Percentiles rank a stretch among this genome's conserved stretches.
phyloP scores from a whole-genome alignment of 2,888 invertebrate genomes.

The Erannis defoliaria region DNA sequence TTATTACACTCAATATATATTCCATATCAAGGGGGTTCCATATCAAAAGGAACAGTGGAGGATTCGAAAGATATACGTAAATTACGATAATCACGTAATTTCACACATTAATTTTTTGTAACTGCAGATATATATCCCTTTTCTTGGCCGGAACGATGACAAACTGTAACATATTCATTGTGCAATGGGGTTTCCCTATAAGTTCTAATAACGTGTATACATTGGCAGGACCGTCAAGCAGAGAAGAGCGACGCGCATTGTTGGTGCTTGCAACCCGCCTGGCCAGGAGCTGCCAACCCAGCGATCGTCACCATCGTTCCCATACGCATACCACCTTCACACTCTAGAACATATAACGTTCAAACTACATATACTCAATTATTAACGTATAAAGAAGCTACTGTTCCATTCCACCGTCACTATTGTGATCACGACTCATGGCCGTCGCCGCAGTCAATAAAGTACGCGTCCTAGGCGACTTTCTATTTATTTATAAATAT shows the following conservation, averaged over 20 bases:
- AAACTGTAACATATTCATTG: no score
- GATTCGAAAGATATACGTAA: no score
- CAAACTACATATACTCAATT: constrained; percentile 57
- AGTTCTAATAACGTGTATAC: neutral
- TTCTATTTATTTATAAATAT: constrained; percentile 43
- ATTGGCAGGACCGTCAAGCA: constrained; percentile 72
- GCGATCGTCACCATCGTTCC: constrained; percentile 54
- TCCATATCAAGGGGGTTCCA: no score
- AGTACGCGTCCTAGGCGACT: constrained; percentile 35
- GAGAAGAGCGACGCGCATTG: constrained; percentile 65
- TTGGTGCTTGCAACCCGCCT: constrained; percentile 73
- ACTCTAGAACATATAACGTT: constrained; percentile 62
- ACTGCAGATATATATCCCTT: neutral
- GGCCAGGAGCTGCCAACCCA: constrained; percentile 60
- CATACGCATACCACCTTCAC: constrained; percentile 52
- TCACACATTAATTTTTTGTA: no score
- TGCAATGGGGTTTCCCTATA: neutral
- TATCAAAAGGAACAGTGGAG: no score
- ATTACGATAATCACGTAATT: no score
- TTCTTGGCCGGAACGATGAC: constrained; percentile 6
- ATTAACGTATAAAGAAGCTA: constrained; percentile 46
- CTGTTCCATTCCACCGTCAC: constrained; percentile 40
- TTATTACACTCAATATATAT: no score
- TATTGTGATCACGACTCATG: constrained; percentile 30
- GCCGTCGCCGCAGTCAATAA: constrained; percentile 39